phyloP scores from a whole-genome alignment of 2,888 invertebrate genomes.

The Colostygia pectinataria region DNA sequence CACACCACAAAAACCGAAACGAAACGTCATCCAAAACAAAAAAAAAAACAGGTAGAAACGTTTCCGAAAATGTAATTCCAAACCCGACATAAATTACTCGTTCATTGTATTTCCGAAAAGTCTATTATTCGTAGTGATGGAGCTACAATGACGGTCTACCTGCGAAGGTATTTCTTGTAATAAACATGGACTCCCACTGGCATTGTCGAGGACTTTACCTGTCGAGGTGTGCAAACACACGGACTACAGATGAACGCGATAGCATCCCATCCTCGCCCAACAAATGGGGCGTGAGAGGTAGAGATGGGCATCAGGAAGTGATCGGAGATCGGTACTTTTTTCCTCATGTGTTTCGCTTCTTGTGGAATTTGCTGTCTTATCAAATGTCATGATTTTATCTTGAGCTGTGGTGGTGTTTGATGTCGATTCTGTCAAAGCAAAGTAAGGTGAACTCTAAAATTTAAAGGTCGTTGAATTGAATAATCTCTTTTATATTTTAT shows the following conservation, averaged over 20 bases:
- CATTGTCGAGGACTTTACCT: conserved; percentile 76
- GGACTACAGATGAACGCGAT: conserved; percentile 44
- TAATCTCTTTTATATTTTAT: no score
- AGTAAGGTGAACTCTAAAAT: no score
- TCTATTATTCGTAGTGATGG: conserved; percentile 75
- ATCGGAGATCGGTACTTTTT: conserved; percentile 22
- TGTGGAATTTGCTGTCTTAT: conserved; percentile 2
- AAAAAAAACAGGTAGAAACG: conserved; percentile 57
- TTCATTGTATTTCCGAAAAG: conserved; percentile 81
- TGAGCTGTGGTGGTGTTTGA: conserved; percentile 10
- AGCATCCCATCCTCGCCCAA: conserved; percentile 41
- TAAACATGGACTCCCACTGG: conserved; percentile 71
- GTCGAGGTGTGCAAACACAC: conserved; percentile 73
- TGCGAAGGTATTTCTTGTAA: conserved; percentile 75
- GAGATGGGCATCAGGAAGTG: conserved; percentile 30
- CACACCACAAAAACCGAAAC: conserved; percentile 64
- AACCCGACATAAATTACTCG: conserved; percentile 75
- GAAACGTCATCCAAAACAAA: conserved; percentile 70
- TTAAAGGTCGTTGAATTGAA: no score
- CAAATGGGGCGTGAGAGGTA: conserved; percentile 36
- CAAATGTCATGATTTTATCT: conserved; percentile 21
- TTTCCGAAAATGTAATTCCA: conserved; percentile 74
- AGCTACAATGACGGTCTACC: conserved; percentile 69
- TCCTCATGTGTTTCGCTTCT: conserved; percentile 16
- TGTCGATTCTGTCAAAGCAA: conserved; percentile 20